phyloP scores from a whole-genome alignment of 2,888 invertebrate genomes.

The Ectemnius continuus region DNA sequence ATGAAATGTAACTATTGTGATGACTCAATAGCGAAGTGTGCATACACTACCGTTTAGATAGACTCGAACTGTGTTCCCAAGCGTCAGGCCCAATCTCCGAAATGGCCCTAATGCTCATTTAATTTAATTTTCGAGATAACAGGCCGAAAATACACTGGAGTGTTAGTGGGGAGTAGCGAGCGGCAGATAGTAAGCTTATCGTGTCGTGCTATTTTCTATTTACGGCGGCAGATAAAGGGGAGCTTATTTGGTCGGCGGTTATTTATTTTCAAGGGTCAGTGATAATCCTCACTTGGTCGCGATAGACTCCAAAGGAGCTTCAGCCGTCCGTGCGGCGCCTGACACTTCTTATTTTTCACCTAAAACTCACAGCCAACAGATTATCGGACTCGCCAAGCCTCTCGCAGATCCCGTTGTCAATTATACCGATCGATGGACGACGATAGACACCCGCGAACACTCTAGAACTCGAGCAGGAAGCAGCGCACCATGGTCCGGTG shows the following conservation, averaged over 20 bases:
- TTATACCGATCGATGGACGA: no score
- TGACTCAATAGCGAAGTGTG: background rate
- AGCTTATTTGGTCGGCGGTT: slow-evolving; percentile 56
- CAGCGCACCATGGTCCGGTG: no score
- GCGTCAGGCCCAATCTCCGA: background rate
- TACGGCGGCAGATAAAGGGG: slow-evolving; percentile 52
- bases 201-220: slow-evolving; percentile 56
- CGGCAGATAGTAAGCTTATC: slow-evolving; percentile 50
- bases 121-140: slow-evolving; percentile 23
- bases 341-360: slow-evolving; percentile 1
- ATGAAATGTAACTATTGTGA: background rate
- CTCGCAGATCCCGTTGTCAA: no score
- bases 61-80: background rate
- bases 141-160: slow-evolving; percentile 12
- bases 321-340: no score
- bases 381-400: no score
- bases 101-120: slow-evolving; percentile 12
- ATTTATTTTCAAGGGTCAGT: slow-evolving; percentile 63
- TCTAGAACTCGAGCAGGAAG: no score
- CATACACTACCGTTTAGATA: background rate
- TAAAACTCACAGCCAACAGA: background rate
- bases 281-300: slow-evolving; percentile 50
- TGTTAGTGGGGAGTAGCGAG: slow-evolving; percentile 9
- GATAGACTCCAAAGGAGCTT: slow-evolving; percentile 19
- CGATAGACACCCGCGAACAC: no score